Percentiles rank a stretch among this genome's conserved stretches.
These are phyloP conservation scores for Plestiodon gilberti DNA, from an alignment of 2,113 vertebrate genomes.

Conservation along the genomic window DNA sequence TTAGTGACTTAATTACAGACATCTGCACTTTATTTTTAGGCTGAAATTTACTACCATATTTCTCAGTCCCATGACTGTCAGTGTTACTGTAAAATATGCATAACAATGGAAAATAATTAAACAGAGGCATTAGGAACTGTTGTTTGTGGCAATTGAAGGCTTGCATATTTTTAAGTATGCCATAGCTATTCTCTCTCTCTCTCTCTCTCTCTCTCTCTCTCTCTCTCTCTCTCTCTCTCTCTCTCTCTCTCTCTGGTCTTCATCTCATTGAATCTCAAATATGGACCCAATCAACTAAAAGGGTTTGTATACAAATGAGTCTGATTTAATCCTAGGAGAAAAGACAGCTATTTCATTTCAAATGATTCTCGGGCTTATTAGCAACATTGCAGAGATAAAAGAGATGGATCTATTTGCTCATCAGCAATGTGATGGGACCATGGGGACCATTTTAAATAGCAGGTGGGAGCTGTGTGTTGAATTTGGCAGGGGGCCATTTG, in stretches of 20 bases:
- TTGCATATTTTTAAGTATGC: neutral
- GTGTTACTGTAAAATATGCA: neutral
- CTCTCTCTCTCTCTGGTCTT: neutral
- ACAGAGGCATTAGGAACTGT: neutral
- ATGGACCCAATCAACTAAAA: slow-evolving; percentile 7
- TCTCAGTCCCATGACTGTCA: neutral
- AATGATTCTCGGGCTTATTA: neutral
- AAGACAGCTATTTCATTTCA: slow-evolving; percentile 5
- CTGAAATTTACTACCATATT: neutral
- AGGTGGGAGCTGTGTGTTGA: neutral
- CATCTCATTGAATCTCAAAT: neutral
- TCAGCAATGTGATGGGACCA: neutral
- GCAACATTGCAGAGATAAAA: slow-evolving; percentile 16
- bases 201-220: neutral
- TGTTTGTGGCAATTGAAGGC: neutral
- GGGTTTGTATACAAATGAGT: slow-evolving; percentile 7
- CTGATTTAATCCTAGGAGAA: neutral
- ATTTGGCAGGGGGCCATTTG: neutral
- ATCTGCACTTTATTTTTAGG: neutral
- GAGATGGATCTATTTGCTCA: neutral
- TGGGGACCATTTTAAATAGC: neutral
- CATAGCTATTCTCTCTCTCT: neutral
- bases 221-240: neutral
- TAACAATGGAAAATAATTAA: neutral
- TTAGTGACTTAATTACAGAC: slow-evolving; percentile 1